Conservation (phyloP, 2,888 invertebrate genomes). For the Pharmacophagus antenor region DNA sequence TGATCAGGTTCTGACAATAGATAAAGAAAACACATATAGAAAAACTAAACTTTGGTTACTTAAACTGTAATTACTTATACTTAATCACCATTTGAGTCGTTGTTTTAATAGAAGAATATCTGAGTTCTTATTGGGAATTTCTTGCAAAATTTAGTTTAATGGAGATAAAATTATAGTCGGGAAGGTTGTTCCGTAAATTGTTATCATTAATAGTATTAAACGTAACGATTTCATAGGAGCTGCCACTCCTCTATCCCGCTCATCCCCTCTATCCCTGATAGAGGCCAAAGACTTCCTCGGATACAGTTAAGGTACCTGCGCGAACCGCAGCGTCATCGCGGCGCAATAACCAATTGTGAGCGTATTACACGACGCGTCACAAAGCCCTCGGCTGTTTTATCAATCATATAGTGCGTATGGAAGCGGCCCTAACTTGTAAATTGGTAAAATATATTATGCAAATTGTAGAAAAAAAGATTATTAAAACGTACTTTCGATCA, state of each 20-base stretch:
- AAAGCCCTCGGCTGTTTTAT: slow-evolving; percentile 65
- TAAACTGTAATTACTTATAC: no score
- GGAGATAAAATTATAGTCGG: no score
- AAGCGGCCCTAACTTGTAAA: slow-evolving; percentile 28
- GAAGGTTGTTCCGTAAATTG: not conserved
- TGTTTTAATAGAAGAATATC: no score
- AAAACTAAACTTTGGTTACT: no score
- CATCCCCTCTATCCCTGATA: no score
- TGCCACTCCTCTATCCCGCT: not conserved
- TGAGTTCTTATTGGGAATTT: no score
- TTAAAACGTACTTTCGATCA: no score
- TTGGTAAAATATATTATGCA: not conserved
- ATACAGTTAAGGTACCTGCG: slow-evolving; percentile 52
- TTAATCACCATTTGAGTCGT: no score
- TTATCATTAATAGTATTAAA: not conserved
- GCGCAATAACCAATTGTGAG: slow-evolving; percentile 81
- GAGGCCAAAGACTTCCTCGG: slow-evolving; percentile 52
- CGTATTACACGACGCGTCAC: slow-evolving; percentile 77
- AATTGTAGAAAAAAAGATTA: no score
- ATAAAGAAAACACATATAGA: no score
- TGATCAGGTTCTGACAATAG: no score
- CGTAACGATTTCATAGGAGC: not conserved
- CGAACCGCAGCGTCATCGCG: slow-evolving; percentile 78
- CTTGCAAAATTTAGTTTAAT: no score
- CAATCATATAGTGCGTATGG: slow-evolving; percentile 36